These are phyloP conservation scores for western clawed frog (Xenopus tropicalis) DNA, from an alignment of 2,113 vertebrate genomes.

Conservation along the genomic window UCB_Xtro_10.0 CM004452.2:47780501-47781000, in stretches of 20 bases:
- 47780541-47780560: background rate
- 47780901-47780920: background rate
- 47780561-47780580: background rate
- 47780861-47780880: background rate
- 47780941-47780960: background rate
- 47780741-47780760: constrained; percentile 6
- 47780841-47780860: background rate
- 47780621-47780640: too few species aligned
- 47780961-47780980: too few species aligned
- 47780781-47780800: constrained; percentile 17
- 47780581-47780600: too few species aligned
- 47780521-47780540: background rate
- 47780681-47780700: background rate
- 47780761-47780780: background rate
- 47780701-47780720: constrained; percentile 13
- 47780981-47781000: too few species aligned
- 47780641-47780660: background rate
- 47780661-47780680: background rate
- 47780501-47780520: background rate
- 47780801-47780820: constrained; percentile 11
- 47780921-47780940: background rate
- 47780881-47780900: background rate
- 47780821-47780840: background rate
- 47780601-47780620: too few species aligned
- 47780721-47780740: background rate